phyloP scores from a whole-genome alignment of 2,888 invertebrate genomes.

The Bruchidius siliquastri region DNA sequence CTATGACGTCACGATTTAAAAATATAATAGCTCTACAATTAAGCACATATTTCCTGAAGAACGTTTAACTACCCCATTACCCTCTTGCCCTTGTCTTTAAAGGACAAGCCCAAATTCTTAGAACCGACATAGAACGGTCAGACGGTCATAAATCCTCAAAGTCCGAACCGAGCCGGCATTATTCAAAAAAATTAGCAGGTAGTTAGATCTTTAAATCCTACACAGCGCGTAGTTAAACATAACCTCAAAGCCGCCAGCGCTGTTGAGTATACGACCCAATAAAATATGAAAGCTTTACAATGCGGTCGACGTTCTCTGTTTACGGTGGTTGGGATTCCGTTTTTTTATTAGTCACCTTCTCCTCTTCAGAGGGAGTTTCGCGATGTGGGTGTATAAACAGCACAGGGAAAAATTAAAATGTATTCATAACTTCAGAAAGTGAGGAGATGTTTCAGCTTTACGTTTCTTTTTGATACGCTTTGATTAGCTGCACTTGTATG shows the following conservation, averaged over 20 bases:
- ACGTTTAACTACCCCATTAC: too few species aligned
- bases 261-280: constrained; percentile 29
- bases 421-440: too few species aligned
- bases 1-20: too few species aligned
- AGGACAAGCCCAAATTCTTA: too few species aligned
- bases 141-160: not conserved
- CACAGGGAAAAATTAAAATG: not conserved
- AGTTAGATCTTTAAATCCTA: constrained; percentile 1
- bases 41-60: too few species aligned
- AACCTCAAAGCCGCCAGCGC: constrained; percentile 10
- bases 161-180: not conserved
- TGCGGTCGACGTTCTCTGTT: constrained; percentile 18
- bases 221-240: not conserved
- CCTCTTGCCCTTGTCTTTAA: too few species aligned
- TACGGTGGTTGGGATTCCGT: not conserved
- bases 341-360: not conserved
- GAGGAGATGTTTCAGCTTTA: too few species aligned
- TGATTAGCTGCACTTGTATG: too few species aligned
- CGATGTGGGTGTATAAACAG: not conserved
- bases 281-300: constrained; percentile 35
- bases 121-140: not conserved
- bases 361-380: not conserved
- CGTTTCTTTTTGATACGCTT: too few species aligned
- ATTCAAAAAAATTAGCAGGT: constrained; percentile 5
- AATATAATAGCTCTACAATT: too few species aligned